Evolutionary conservation across 2,797 vertebrate genomes (phyloP), one percentile per base, ranked within the genome.

Genomic region (Lepus oiostolus): DNA sequence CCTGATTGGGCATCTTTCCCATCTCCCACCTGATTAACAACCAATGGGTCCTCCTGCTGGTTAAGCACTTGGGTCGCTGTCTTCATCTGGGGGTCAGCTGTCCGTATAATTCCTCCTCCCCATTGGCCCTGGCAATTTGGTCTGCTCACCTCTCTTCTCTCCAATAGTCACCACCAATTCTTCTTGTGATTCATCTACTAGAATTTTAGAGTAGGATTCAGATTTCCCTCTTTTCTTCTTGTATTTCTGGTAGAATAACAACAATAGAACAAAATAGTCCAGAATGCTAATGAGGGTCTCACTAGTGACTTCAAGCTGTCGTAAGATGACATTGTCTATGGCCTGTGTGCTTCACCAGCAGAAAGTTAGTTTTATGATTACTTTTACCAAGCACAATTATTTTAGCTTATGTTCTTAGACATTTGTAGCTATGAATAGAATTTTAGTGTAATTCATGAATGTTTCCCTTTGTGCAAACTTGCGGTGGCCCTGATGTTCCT

Each of bases 61-160:
- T n/a, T 72, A 93, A 93, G 47, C 54, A 11, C 47, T 47, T 50
- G 75, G 62, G 32, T 94, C 70, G 75, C 68, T 52, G 83, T 83
- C 85, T 68, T 90, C 32, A 47, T 90, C 22, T 74, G 68, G 60
- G 74, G 74, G 72, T 85, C 63, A 90, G 32, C 60, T 79, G 38
- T 74, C 70, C 74, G 35, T 35, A 52, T 81, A 70, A 92, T 50
- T 38, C 87, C 89, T 87, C 88, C 68, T 91, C 70, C 60, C 75
- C 63, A 42, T 30, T 42, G 63, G 38, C 13, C 32, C 16, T 71
- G 72, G 85, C 62, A 42, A 70, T 92, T 65, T 68, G 71, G 8
- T 81, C 62, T 89, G 68, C 38, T 82, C 50, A 68, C 58, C 58
- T 88, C 85, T 76, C 58, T 85, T 88, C 88, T 42, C 93, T 76